Evolutionary conservation across 2,888 invertebrate genomes (phyloP).

Genomic region (Ernsta delagoae): DNA sequence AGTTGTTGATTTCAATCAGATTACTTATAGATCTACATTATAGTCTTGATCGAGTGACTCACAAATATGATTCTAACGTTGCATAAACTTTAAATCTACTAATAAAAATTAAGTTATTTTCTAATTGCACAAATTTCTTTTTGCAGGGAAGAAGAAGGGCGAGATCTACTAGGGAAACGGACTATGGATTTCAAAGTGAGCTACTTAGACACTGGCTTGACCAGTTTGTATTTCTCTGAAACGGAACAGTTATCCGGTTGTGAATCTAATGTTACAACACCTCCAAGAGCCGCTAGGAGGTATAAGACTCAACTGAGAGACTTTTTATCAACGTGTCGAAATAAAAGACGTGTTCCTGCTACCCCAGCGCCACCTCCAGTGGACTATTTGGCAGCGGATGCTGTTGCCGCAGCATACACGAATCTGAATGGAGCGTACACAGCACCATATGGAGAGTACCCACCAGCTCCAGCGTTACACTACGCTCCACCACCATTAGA

Average conservation of each 20-base stretch:
- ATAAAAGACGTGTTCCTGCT: conserved; percentile 87
- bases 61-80: no score
- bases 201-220: conserved; percentile 96
- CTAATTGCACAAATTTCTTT: not conserved
- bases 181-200: conserved; percentile 99
- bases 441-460: conserved; percentile 90
- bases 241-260: conserved; percentile 90
- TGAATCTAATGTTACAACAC: conserved; percentile 86
- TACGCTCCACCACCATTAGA: conserved; percentile 87
- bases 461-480: conserved; percentile 88
- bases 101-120: no score
- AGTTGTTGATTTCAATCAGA: no score
- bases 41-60: no score
- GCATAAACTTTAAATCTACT: no score
- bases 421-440: conserved; percentile 92
- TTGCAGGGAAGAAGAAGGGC: conserved; percentile 98
- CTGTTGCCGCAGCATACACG: conserved; percentile 92
- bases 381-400: conserved; percentile 88
- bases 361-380: conserved; percentile 87
- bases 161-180: conserved; percentile 97
- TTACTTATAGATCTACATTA: no score
- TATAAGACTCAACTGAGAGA: conserved; percentile 97
- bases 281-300: conserved; percentile 93
- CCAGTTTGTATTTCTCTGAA: conserved; percentile 95
- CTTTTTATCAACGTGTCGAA: conserved; percentile 96